Evolutionary conservation across 2,797 vertebrate species (phyloP).

Genomic region (Melanotaenia pygmaea): DNA sequence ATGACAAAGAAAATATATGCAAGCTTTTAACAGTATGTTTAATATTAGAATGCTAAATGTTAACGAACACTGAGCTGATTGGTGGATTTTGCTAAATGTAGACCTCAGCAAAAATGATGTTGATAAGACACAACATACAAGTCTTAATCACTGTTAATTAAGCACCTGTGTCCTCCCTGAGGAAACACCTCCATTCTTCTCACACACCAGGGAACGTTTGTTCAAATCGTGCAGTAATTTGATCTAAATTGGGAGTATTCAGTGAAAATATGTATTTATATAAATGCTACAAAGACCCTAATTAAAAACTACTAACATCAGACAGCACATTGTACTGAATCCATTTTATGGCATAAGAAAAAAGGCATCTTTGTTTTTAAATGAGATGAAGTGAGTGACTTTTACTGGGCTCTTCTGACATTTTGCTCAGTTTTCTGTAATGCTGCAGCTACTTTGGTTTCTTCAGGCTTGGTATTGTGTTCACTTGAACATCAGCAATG

Average conservation of each 20-base stretch:
- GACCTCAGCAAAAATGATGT: slow-evolving; percentile 41
- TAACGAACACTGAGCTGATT: slow-evolving; percentile 19
- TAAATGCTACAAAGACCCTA: neutral
- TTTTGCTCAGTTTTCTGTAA: neutral
- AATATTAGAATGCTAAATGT: slow-evolving; percentile 46
- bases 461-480: neutral
- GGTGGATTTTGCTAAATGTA: slow-evolving; percentile 38
- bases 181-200: slow-evolving; percentile 28
- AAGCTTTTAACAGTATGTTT: slow-evolving; percentile 47
- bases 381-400: neutral
- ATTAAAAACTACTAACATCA: neutral
- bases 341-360: neutral
- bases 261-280: neutral
- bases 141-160: slow-evolving; percentile 37
- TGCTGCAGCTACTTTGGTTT: neutral
- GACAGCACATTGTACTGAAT: neutral
- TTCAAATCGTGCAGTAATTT: slow-evolving; percentile 1
- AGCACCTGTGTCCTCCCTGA: slow-evolving; percentile 35
- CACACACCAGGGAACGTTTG: neutral
- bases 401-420: neutral
- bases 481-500: neutral
- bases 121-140: slow-evolving; percentile 4
- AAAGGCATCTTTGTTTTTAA: neutral
- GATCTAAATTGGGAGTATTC: neutral
- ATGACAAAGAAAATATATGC: slow-evolving; percentile 33